phyloP scores from a whole-genome alignment of 2,888 invertebrate species.

The Minunthozetes semirufus region DNA sequence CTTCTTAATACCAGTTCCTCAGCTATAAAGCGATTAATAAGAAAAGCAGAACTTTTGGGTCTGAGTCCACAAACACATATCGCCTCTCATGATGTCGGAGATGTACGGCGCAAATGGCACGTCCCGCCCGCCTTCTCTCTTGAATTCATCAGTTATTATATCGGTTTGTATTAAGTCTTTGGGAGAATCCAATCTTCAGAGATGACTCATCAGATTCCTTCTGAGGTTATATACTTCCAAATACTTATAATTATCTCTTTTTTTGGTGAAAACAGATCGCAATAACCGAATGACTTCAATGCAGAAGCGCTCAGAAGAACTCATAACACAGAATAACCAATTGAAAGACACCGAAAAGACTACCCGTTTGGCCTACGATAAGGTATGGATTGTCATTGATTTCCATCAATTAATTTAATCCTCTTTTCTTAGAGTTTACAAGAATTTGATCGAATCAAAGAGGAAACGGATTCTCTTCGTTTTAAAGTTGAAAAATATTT shows the following conservation, averaged over 20 bases:
- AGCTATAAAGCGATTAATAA: slow-evolving; percentile 69
- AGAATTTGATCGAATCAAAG: slow-evolving; percentile 19
- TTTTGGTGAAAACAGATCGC: slow-evolving; percentile 61
- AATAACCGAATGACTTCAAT: slow-evolving; percentile 72
- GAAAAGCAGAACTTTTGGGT: slow-evolving; percentile 84
- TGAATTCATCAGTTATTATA: slow-evolving; percentile 87
- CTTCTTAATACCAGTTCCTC: slow-evolving; percentile 82
- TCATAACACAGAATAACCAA: slow-evolving; percentile 65
- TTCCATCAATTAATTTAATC: not conserved
- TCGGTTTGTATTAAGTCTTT: slow-evolving; percentile 49
- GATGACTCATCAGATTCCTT: too few species aligned
- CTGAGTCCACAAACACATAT: slow-evolving; percentile 55
- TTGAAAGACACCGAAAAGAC: slow-evolving; percentile 70
- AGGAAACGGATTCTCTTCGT: slow-evolving; percentile 16
- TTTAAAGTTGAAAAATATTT: not conserved
- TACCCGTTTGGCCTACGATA: slow-evolving; percentile 68
- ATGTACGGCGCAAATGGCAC: slow-evolving; percentile 85
- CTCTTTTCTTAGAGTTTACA: not conserved
- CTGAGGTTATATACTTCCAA: too few species aligned
- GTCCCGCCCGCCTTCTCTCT: slow-evolving; percentile 87
- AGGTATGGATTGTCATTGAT: slow-evolving; percentile 52
- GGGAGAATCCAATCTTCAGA: too few species aligned
- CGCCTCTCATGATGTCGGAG: slow-evolving; percentile 58
- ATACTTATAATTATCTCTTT: too few species aligned
- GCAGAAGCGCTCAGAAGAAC: slow-evolving; percentile 66